phyloP scores from a whole-genome alignment of 2,888 invertebrate genomes.

The Hirtodrosophila duncani region DNA sequence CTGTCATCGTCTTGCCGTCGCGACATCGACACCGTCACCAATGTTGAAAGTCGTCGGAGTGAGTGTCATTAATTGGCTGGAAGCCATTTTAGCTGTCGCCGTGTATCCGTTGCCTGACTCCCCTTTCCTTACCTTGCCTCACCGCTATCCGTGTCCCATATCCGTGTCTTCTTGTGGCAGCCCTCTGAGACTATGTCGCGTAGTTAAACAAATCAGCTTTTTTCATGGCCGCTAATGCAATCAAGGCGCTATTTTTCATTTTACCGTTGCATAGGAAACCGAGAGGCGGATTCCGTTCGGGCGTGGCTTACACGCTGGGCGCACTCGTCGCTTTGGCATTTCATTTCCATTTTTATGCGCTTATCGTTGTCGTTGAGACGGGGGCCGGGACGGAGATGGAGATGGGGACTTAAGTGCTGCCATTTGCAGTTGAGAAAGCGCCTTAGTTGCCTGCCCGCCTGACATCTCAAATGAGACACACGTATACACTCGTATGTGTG shows the following conservation, averaged over 20 bases:
- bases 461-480: slow-evolving; percentile 50
- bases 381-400: not conserved
- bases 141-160: slow-evolving; percentile 20
- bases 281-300: not conserved
- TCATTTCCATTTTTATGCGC: slow-evolving; percentile 73
- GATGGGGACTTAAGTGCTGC: slow-evolving; percentile 62
- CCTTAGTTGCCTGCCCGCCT: slow-evolving; percentile 59
- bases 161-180: slow-evolving; percentile 26
- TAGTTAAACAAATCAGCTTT: slow-evolving; percentile 64
- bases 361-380: slow-evolving; percentile 41
- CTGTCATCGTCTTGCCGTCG: too few species aligned
- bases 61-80: slow-evolving; percentile 54
- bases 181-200: slow-evolving; percentile 16
- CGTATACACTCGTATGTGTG: slow-evolving; percentile 6
- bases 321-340: slow-evolving; percentile 54
- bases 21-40: slow-evolving; percentile 4
- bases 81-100: slow-evolving; percentile 53
- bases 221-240: slow-evolving; percentile 64
- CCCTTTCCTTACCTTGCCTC: slow-evolving; percentile 3
- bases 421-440: slow-evolving; percentile 60
- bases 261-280: slow-evolving; percentile 42
- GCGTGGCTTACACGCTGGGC: not conserved
- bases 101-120: slow-evolving; percentile 6
- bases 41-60: slow-evolving; percentile 14
- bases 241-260: slow-evolving; percentile 66